These are phyloP conservation scores for Chelmon rostratus DNA, from an alignment of 2,797 vertebrate species.

Conservation along the genomic window DNA sequence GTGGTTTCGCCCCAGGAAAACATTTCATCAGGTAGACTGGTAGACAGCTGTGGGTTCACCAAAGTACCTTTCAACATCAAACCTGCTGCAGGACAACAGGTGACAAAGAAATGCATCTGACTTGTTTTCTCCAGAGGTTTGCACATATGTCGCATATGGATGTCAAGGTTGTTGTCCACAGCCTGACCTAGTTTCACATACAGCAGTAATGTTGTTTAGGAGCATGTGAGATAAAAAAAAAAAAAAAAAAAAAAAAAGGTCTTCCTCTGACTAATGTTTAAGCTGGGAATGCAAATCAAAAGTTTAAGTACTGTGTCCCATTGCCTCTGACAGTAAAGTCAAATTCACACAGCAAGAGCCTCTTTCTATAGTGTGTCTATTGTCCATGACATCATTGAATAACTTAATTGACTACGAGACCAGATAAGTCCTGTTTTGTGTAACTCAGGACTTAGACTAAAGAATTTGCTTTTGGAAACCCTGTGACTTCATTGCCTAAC, in stretches of 20 bases:
- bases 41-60: background rate
- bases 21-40: background rate
- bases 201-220: background rate
- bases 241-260: background rate
- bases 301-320: background rate
- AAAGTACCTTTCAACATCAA: background rate
- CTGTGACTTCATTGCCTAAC: constrained; percentile 14
- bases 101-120: background rate
- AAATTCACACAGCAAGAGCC: background rate
- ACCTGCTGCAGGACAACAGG: background rate
- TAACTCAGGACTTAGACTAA: constrained; percentile 31
- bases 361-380: constrained; percentile 1
- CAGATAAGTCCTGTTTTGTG: constrained; percentile 18
- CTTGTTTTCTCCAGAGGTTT: background rate
- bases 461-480: background rate
- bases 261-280: background rate
- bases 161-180: constrained; percentile 9
- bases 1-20: background rate
- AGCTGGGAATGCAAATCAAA: background rate
- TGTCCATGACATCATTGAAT: constrained; percentile 2
- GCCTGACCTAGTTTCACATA: constrained; percentile 2
- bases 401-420: constrained; percentile 33
- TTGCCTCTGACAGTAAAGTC: background rate
- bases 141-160: background rate
- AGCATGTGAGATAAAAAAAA: background rate